Base-by-base conservation (phyloP, 2,797 vertebrate genomes). In the Cyprinodon diabolis region DNA sequence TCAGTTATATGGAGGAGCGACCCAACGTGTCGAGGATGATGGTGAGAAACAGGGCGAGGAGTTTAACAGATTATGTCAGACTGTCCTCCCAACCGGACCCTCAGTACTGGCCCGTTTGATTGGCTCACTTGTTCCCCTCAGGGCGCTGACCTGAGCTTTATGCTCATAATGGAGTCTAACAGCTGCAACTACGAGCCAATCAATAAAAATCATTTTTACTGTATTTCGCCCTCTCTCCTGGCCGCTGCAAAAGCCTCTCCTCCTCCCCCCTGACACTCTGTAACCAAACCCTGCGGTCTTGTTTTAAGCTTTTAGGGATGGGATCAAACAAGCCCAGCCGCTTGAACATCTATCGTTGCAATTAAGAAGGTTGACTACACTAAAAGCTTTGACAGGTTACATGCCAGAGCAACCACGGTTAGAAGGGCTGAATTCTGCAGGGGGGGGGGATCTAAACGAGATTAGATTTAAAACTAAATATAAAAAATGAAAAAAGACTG, bases 121-220 rank as follows among this genome's bases (percentile, higher is more conserved):
- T 86, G 89, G 90, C 84, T 85, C 72, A 40, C 80, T 82, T 79
- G 82, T 88, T 77, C 15, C 74, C 90, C 92, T 77, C 14, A 52
- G 78, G 90, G 90, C 85, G 75, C 84, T 89, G 90, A 88, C 89
- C 91, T 75, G 67, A 71, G 76, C 81, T 84, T 83, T 84, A 77
- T 85, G 83, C 88, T 92, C 84, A 89, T 93, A 94, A 93, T 92
- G 91, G 93, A 88, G 89, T 79, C 91, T 89, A 94, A 94, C 93
- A 90, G 92, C 92, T 92, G 92, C 92, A 89, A 89, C 91, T 90
- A 90, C 77, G 56, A 89, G 74, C 79, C 87, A 82, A 94, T 95
- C 95, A 94, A 95, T 96, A 93, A 78, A 93, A 92, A 92, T 91
- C 79, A 91, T 93, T 94, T 94, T 93, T 91, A 88, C 88, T 84